Base-by-base conservation (phyloP, 2,888 invertebrate genomes). In the Ectemnius lituratus region DNA sequence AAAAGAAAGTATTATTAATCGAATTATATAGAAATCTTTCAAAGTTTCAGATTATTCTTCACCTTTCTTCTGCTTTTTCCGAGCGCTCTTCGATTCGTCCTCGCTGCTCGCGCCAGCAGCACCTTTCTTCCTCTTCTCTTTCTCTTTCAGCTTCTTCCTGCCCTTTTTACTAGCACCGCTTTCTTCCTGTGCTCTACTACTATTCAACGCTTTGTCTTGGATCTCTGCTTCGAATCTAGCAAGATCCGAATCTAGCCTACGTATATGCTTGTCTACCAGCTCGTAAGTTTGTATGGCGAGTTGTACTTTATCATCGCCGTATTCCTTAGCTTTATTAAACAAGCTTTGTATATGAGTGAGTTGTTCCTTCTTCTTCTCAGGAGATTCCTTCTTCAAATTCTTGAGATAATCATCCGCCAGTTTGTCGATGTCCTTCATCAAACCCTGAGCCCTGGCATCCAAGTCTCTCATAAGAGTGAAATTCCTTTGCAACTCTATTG, bases 251-350 rank as follows among this genome's bases (percentile, higher is more conserved):
- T 99, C 99, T 86, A 99, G 92, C 84, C 98, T 94, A 85, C 99
- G 93, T 82, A 99, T 99, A 90, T 99, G 99, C 91, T 99, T 99
- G 91, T 99, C 99, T 49, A 99, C 98, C 91, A 99, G 92, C 92
- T 99, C 99, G 89, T 99, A 99, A 0, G 99, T 99, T 92, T 99
- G 98, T 91, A 98, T 98, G 1, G 99, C 98, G 74, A 99, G 92
- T 89, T 98, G 97, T 46, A 99, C 98, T 92, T 99, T 99, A 87
- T 99, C 98, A 89, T 99, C 99, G 2, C 98, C 98, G 89, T 97
- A 98, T 89, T 98, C 98, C 88, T 97, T 97, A 14, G 98, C 98
- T 91, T 98, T 98, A 84, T 96, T 96, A 88, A 98, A 99, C 70
- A 97, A 92, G 75, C 95, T 95, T 90, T 97, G 96, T 85, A 98